Base-by-base conservation (phyloP, 2,888 invertebrate species). In the Rotaria macrura region DNA sequence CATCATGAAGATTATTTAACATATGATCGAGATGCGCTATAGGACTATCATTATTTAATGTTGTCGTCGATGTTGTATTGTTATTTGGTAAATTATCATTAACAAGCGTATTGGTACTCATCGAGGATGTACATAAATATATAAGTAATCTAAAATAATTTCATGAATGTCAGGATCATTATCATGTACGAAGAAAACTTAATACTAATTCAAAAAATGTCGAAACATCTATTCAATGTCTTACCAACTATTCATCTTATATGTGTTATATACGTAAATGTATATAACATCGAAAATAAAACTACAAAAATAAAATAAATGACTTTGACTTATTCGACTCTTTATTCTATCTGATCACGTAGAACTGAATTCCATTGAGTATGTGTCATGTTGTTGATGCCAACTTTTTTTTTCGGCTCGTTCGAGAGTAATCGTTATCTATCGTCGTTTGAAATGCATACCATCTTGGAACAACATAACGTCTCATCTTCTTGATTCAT, bases 401-500 rank as follows among this genome's bases (percentile, higher is more conserved):
- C 6, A 29, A 34, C 14, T 17, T 65, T 65, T 65, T 65, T 34
- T 49, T 49, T 49, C 17, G 49, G 49, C 65, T 29, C 65, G 65
- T 65, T 65, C 65, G 65, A 65, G 65, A 34, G 34, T 65, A 65
- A 65, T 34, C 65, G 65, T 65, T 65, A 65, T 65, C 65, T 65
- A 29, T 65, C 65, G 65, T 65, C 65, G 65, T 65, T 65, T 65
- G 65, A 65, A 65, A 65, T 65, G 34, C 65, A 65, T 65, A 65
- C 65, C 65, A 65, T 65, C 65, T 65, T 65, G 65, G 65, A 65
- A 34, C 65, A 65, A 65, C 65, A 65, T 65, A 65, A 65, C 65
- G 65, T 65, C 65, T 65, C 65, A 65, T 65, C 65, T 65, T 65
- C 65, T 65, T 65, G 3, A 65, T 65, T 65, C 65, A 65, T 65